Conservation (phyloP, 2,113 vertebrate species). For the Sinocyclocheilus maitianheensis region DNA sequence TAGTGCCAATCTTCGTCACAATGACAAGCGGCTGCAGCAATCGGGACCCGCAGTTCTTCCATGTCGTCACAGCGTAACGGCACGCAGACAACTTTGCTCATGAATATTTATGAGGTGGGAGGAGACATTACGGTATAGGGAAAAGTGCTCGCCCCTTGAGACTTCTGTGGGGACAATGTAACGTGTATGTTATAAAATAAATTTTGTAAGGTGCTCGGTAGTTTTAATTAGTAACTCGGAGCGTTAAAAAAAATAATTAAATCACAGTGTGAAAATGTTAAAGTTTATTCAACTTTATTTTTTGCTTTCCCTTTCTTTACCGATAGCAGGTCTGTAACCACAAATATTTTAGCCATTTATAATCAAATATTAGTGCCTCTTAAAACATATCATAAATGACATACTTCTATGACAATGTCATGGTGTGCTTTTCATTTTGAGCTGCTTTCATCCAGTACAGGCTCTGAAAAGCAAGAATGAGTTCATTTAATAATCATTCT, state of each 20-base stretch:
- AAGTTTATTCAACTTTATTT: not conserved
- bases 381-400: not conserved
- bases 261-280: not conserved
- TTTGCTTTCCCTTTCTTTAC: not conserved
- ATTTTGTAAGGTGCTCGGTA: not conserved
- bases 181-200: not conserved
- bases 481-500: not conserved
- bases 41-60: constrained; percentile 97
- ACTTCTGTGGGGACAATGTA: not conserved
- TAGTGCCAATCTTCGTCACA: constrained; percentile 99
- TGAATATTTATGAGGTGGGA: constrained; percentile 80
- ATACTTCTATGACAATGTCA: not conserved
- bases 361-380: not conserved
- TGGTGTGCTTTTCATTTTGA: constrained; percentile 41
- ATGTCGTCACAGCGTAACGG: constrained; percentile 88
- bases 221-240: not conserved
- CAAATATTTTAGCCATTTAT: not conserved
- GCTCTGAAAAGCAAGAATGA: constrained; percentile 27
- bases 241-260: not conserved
- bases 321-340: not conserved
- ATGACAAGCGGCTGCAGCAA: constrained; percentile 99
- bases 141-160: constrained; percentile 55
- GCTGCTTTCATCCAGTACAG: constrained; percentile 43
- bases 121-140: constrained; percentile 60
- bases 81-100: constrained; percentile 70